A percentile compares a stretch with the other conserved stretches of the same genome.
phyloP scores from a whole-genome alignment of 2,113 vertebrate genomes.

The Gracilinanus agilis region DNA sequence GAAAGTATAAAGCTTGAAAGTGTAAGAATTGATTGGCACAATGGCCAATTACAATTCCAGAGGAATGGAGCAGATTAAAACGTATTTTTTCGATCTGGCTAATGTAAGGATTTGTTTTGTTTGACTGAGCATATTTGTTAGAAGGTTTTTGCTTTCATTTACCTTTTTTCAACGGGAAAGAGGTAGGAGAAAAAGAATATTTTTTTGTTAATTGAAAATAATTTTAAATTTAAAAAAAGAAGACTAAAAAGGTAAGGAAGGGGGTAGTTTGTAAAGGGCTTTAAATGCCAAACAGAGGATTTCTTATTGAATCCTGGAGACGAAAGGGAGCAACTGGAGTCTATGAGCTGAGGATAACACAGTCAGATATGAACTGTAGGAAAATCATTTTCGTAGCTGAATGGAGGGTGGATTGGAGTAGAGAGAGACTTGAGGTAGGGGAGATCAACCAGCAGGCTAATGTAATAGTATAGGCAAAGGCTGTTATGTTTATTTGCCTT shows the following conservation, averaged over 20 bases:
- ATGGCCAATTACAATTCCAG: neutral
- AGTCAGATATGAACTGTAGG: neutral
- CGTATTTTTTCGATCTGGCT: neutral
- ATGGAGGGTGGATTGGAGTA: neutral
- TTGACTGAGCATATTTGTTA: too few species aligned
- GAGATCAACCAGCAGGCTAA: neutral
- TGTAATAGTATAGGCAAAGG: neutral
- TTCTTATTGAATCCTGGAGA: neutral
- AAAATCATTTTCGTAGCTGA: neutral
- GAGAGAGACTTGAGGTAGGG: neutral
- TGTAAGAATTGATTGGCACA: neutral
- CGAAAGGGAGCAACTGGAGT: neutral
- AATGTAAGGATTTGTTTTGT: neutral
- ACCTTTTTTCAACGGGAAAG: neutral
- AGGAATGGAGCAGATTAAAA: neutral
- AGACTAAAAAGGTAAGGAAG: neutral
- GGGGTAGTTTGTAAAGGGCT: neutral
- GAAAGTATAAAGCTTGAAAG: neutral
- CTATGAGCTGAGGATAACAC: neutral
- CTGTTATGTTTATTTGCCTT: neutral
- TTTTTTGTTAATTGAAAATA: neutral
- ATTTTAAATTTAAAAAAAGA: neutral
- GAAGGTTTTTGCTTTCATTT: neutral
- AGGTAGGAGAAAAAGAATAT: neutral
- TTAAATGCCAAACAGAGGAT: neutral